Percentiles rank a stretch among this genome's conserved stretches.
These are phyloP conservation scores for Caenorhabditis latens DNA, from an alignment of 1,140 invertebrate genomes.

Conservation along the genomic window DNA sequence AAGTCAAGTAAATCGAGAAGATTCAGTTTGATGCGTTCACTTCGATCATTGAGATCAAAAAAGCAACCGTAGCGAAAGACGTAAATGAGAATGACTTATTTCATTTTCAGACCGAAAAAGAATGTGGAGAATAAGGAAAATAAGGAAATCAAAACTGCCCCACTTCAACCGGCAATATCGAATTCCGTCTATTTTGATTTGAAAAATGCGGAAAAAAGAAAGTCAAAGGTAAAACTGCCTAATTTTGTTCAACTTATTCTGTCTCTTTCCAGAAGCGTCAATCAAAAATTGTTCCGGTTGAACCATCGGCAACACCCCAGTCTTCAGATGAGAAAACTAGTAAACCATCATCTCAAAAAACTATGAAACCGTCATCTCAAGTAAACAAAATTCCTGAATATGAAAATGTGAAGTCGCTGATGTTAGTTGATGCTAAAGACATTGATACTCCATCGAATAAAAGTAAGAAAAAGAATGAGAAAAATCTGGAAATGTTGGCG, in stretches of 20 bases:
- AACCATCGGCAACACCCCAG: background rate
- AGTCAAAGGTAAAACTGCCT: background rate
- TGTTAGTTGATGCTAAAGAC: background rate
- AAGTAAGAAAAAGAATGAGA: background rate
- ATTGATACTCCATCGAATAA: background rate
- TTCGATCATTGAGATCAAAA: background rate
- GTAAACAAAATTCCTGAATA: background rate
- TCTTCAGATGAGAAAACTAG: too few relatives aligned
- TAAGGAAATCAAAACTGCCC: background rate
- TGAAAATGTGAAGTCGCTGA: background rate
- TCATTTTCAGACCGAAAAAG: background rate
- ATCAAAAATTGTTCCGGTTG: background rate
- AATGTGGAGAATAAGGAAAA: background rate
- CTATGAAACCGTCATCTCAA: background rate
- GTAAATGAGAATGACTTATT: background rate
- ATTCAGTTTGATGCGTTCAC: background rate
- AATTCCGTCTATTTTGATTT: background rate
- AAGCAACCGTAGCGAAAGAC: background rate
- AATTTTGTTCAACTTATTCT: background rate
- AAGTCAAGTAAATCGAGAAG: constrained; percentile 1
- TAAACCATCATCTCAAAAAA: too few relatives aligned
- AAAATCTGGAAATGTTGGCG: background rate
- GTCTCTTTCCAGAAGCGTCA: background rate
- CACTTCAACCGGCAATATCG: background rate
- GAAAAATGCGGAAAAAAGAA: background rate